Evolutionary conservation across 2,888 invertebrate genomes (phyloP), one percentile per base, ranked within the genome.

Genomic region (Liposcelis brunnea): DNA sequence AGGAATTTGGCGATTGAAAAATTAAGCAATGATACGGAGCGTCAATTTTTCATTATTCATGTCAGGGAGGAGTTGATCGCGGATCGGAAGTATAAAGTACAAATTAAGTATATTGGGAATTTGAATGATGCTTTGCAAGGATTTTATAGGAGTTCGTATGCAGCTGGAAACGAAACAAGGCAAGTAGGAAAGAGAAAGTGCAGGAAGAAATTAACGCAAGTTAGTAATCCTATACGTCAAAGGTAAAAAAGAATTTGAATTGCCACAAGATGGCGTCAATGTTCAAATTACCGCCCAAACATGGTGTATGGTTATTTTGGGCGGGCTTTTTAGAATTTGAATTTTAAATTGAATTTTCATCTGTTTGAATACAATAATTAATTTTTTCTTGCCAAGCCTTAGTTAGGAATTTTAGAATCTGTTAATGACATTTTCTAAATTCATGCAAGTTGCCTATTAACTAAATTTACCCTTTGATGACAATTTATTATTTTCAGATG

Each of bases 91-190:
- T 87, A 85, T 59, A 62, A 71, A 43, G 59, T 90, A 50, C 66
- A 71, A 51, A 75, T 87, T 49, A 71, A 72, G 42, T 90, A 77
- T 56, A 65, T 68, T 4, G 89, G 86, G 1, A 66, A 73, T 48
- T 65, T 89, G 43, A 80, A 79, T 55, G 81, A 85, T 57, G 70
- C 77, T 51, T 64, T 86, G 31, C 75, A 79, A 55, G 87, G 86
- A 36, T 85, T 87, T 61, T 87, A 86, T 58, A 70, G 83, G 53
- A 85, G 84, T 62, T 81, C 81, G 0, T 87, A 87, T 59, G 69
- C 69, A 52, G 71, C 72, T 50, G 71, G 71, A 49, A 77, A 77
- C 52, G 66, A 75, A 46, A 80, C 74, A 53, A 77, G 77, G 84
- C 81, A 61, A 64, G 64, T 8, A 26, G 4, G 5, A 4, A 26